phyloP scores from a whole-genome alignment of 2,888 invertebrate genomes.

The Caenorhabditis macrosperma region DNA sequence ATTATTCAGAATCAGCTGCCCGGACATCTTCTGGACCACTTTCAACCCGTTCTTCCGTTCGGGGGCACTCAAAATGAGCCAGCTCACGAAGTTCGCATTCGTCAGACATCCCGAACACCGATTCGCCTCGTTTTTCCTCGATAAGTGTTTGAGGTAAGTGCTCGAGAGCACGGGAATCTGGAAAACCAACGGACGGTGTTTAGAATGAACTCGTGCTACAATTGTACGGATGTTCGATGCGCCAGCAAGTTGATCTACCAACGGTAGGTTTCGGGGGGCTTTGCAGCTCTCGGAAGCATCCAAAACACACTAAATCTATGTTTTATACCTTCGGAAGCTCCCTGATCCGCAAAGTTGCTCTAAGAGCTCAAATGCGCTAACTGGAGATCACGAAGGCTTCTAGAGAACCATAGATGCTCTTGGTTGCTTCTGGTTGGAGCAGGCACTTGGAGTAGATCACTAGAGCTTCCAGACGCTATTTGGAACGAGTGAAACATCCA shows the following conservation, averaged over 20 bases:
- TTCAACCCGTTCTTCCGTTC: not conserved
- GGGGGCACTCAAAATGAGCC: not conserved
- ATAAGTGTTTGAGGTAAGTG: constrained; percentile 38
- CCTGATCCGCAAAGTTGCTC: too few relatives aligned
- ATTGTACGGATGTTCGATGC: constrained; percentile 28
- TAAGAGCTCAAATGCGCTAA: too few relatives aligned
- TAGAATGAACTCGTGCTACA: not conserved
- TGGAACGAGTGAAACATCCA: too few relatives aligned
- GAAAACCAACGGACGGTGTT: not conserved
- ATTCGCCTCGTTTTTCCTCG: constrained; percentile 48
- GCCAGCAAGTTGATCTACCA: constrained; percentile 32
- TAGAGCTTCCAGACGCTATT: too few relatives aligned
- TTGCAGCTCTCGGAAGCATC: too few relatives aligned
- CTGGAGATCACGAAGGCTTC: too few relatives aligned
- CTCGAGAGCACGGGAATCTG: not conserved
- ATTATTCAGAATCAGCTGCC: constrained; percentile 7
- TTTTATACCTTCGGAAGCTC: too few relatives aligned
- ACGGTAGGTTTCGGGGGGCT: not conserved
- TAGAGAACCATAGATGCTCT: too few relatives aligned
- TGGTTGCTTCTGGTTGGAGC: too few relatives aligned
- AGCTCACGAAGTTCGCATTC: constrained; percentile 39
- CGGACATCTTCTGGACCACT: not conserved
- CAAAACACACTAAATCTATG: too few relatives aligned
- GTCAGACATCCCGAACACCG: constrained; percentile 37
- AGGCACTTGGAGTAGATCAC: too few relatives aligned